Conservation (phyloP, 37 sponge, comb jelly and placozoan species). For the Axinella damicornis region DNA sequence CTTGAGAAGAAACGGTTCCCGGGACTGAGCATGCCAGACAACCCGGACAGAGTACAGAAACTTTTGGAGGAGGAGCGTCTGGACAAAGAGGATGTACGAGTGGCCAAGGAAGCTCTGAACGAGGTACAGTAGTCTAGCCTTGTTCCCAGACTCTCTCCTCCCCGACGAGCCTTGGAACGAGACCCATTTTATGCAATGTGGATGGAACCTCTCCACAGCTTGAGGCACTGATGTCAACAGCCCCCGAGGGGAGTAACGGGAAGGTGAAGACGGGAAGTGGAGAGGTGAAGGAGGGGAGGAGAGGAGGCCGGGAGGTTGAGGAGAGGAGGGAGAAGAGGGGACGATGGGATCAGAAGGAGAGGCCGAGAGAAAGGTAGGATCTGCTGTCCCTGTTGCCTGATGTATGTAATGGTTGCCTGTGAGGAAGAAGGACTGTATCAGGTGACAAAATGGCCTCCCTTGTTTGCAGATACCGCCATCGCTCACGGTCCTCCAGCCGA, state of each 20-base stretch:
- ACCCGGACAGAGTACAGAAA: slow-evolving; percentile 16
- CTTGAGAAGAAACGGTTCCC: slow-evolving; percentile 69
- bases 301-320: neutral
- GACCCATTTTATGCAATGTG: no score
- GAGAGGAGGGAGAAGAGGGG: slow-evolving; percentile 12
- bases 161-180: no score
- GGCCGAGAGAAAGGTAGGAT: neutral
- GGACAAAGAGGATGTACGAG: slow-evolving; percentile 54
- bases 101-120: slow-evolving; percentile 56
- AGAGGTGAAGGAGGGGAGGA: slow-evolving; percentile 12
- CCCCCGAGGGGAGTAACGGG: slow-evolving; percentile 10
- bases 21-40: slow-evolving; percentile 85
- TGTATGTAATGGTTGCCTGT: no score
- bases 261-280: slow-evolving; percentile 1
- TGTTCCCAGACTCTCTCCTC: no score
- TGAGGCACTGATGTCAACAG: slow-evolving; percentile 38
- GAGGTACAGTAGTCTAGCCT: slow-evolving; percentile 37
- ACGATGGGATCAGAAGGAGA: slow-evolving; percentile 13
- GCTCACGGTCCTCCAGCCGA: no score
- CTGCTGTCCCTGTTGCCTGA: no score
- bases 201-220: slow-evolving; percentile 21
- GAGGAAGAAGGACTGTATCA: no score
- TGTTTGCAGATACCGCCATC: no score
- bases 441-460: no score
- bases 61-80: slow-evolving; percentile 26